Base-by-base conservation (phyloP, 2,888 invertebrate species). In the Drosophila dives region DNA sequence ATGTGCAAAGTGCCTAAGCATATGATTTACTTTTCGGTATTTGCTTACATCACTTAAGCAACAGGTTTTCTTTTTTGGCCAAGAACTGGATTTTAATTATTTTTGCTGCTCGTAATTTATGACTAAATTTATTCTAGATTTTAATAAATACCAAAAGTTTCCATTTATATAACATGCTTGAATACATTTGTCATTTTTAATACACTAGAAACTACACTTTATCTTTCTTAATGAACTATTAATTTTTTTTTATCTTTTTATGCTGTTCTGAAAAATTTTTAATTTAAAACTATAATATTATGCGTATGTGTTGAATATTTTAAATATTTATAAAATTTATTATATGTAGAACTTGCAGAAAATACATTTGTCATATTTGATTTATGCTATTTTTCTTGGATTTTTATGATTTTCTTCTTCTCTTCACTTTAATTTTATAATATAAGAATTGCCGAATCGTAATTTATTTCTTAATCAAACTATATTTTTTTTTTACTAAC, bases 1-100 rank as follows among this genome's bases (percentile, higher is more conserved):
- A 85, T 87, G 90, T 86, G 90, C 87, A 87, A 89, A 89, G 75
- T 89, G 90, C 76, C 80, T 74, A 87, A 86, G 71, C 87, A 85
- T 89, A 86, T 89, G 89, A 85, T 89, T 85, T 86, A 89, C 80
- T 81, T 86, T 82, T 76, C 54, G 72, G 63, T 61, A 78, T 65
- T 71, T 72, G 66, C 71, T 71, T 49, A 53, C 49, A 73, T 49
- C 69, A 63, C 58, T 64, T 53, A 23, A 61, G 75, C 84, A 84
- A 88, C 84, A 84, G 86, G 84, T 84, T 77, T 64, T 32, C 20
- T 5, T 77, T 68, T 32, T 42, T 15, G 17, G 17, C 29, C 17
- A 20, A 34, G 11, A 62, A 56, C 56, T 45, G 34, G 33, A 62
- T 61, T 34, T 40, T 45, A 70, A 51, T 32, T 62, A 11, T 56